These are phyloP conservation scores for Scolopax rusticola DNA, from an alignment of 2,797 vertebrate species.

Conservation along the genomic window DNA sequence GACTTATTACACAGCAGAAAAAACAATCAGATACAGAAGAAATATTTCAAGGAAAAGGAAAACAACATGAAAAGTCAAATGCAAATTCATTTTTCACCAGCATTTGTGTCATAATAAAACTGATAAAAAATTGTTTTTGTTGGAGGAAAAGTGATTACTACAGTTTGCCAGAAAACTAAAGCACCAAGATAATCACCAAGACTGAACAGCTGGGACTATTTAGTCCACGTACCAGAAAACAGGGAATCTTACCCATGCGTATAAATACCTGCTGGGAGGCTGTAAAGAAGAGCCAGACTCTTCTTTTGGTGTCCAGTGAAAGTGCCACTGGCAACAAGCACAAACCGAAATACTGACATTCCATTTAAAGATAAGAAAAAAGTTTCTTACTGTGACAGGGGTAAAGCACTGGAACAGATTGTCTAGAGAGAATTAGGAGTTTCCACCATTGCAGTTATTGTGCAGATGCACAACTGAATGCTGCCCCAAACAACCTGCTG, in stretches of 20 bases:
- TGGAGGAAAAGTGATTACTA: neutral
- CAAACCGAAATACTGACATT: neutral
- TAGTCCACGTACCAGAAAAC: neutral
- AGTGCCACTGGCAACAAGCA: neutral
- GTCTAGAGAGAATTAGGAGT: neutral
- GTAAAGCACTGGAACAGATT: neutral
- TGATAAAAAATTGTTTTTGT: neutral
- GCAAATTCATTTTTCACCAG: conserved; percentile 33
- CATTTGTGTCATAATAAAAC: conserved; percentile 24
- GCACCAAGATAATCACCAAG: neutral
- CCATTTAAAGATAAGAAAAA: neutral
- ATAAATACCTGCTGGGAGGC: neutral
- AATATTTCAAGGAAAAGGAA: conserved; percentile 14
- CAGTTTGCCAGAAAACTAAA: conserved; percentile 24
- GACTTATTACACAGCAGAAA: neutral
- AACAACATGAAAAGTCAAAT: conserved; percentile 21
- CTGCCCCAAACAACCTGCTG: neutral
- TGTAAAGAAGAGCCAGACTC: neutral
- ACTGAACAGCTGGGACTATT: neutral
- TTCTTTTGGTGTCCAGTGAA: neutral
- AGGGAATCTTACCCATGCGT: neutral
- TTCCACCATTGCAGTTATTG: neutral
- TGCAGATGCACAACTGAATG: neutral
- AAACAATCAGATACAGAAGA: conserved; percentile 23
- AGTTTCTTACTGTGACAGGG: neutral